These are phyloP conservation scores for Cyclura pinguis DNA, from an alignment of 2,797 vertebrate genomes.

Conservation along the genomic window DNA sequence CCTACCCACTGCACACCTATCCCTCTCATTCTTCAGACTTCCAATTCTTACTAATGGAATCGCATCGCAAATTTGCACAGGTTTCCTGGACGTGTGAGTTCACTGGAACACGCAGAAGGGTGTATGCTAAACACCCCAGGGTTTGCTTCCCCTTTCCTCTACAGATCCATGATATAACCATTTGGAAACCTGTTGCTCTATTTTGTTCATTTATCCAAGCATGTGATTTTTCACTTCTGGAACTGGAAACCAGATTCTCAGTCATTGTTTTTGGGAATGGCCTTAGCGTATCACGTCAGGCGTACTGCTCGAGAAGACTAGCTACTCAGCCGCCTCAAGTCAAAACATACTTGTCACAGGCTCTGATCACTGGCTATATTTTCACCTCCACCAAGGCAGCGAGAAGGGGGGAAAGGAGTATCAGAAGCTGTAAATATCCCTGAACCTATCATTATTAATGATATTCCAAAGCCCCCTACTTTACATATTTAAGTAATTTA, in stretches of 20 bases:
- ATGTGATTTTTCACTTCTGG: not conserved
- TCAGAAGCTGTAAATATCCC: slow-evolving; percentile 62
- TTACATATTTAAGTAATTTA: slow-evolving; percentile 64
- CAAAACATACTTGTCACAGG: not conserved
- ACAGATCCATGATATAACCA: not conserved
- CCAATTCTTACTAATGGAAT: not conserved
- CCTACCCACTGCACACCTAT: not conserved
- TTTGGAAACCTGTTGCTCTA: not conserved
- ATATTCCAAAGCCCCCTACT: slow-evolving; percentile 60
- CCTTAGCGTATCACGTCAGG: not conserved
- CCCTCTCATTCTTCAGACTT: not conserved
- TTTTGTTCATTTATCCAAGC: not conserved
- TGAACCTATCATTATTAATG: slow-evolving; percentile 56
- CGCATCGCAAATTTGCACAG: not conserved
- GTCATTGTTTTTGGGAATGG: not conserved
- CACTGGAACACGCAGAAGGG: not conserved
- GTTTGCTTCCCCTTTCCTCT: not conserved
- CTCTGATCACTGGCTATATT: slow-evolving; percentile 6
- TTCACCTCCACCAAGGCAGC: not conserved
- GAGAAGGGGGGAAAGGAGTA: slow-evolving; percentile 6
- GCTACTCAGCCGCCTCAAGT: not conserved
- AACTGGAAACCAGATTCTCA: not conserved
- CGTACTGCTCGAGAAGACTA: slow-evolving; percentile 39
- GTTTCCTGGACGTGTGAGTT: not conserved
- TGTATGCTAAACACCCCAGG: not conserved